A percentile compares a stretch with the other conserved stretches of the same genome.
Conservation (phyloP, 2,888 invertebrate species). For the Hyposoter dolosus region DNA sequence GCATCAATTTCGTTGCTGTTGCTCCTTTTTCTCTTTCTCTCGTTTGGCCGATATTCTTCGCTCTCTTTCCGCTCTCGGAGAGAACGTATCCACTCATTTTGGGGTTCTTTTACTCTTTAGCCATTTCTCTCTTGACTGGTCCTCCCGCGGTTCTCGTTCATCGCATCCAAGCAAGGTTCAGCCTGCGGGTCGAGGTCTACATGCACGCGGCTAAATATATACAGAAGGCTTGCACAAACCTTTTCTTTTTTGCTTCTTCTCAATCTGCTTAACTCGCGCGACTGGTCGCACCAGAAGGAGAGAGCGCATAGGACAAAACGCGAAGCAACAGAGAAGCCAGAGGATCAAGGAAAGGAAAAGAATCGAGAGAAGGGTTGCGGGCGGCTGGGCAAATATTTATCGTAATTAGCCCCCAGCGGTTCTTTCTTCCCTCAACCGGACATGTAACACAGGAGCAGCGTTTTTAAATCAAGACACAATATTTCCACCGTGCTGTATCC, state of each 20-base stretch:
- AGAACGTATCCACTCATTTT: conserved; percentile 37
- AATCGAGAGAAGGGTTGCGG: conserved; percentile 79
- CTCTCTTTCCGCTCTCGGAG: conserved; percentile 6
- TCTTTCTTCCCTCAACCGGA: conserved; percentile 60
- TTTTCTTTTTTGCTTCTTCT: conserved; percentile 53
- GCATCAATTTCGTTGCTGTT: background rate
- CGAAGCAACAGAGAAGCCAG: conserved; percentile 37
- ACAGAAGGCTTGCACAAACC: conserved; percentile 56
- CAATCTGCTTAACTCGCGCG: conserved; percentile 80
- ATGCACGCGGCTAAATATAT: conserved; percentile 9
- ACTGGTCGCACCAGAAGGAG: conserved; percentile 73
- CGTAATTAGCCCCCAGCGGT: conserved; percentile 80
- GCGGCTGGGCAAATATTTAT: conserved; percentile 84
- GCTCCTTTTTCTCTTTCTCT: background rate
- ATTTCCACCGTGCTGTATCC: background rate
- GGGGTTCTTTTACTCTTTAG: background rate
- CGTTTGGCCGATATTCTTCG: conserved; percentile 15
- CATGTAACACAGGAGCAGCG: conserved; percentile 36
- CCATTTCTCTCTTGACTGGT: conserved; percentile 30
- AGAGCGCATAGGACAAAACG: background rate
- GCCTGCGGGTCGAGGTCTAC: background rate
- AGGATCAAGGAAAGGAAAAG: conserved; percentile 26
- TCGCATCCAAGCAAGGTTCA: background rate
- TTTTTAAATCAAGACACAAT: conserved; percentile 19
- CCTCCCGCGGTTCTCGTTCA: background rate